Base-by-base conservation (phyloP, 1,140 invertebrate genomes). In the Cardiocondyla obscurior region DNA sequence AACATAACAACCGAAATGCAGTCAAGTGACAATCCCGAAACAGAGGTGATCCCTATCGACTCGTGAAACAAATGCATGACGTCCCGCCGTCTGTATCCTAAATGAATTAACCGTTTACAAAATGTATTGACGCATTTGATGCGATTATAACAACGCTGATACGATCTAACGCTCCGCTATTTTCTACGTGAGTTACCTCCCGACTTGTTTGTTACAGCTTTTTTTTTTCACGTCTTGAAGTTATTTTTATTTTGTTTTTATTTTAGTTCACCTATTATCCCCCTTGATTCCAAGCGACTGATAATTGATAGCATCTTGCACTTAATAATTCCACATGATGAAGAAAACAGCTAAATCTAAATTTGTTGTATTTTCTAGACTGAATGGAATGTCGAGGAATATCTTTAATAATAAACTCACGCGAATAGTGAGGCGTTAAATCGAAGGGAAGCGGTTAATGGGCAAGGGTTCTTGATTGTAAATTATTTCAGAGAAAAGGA, bases 21-120 rank as follows among this genome's bases (percentile, higher is more conserved):
- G 39, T 28, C 14, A 10, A 70, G 22, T 57, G 8, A 7, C 2
- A 8, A 25, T 39, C 8, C 30, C 55, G 19, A 72, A 72, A 10
- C 7, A 22, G 19, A 16, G 19, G 28, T 77, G 25, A 77, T 77
- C 46, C 74, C 67, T 67, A 16, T 53, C 46, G 28, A 64, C 25
- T 49, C 3, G 14, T n/a, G 2, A 33, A 12, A 65, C 4, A 10
- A 60, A 36, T 51, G 58, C 10, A 51, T 5, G 2, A 39, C 3
- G 30, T 33, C 36, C 19, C 19, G 14, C 25, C 7, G 12, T n/a
- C 22, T 28, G n/a, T 64, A 0, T 65, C 16, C 60, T 67, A 42
- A 77, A n/a, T n/a, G 30, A 51, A 64, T 51, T 33, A 46, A 22
- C 1, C 12, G 3, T 42, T 7, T 22, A 33, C 8, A 16, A 51